Evolutionary conservation across 2,797 vertebrate species (phyloP).

Genomic region (Cossypha niveicapilla): DNA sequence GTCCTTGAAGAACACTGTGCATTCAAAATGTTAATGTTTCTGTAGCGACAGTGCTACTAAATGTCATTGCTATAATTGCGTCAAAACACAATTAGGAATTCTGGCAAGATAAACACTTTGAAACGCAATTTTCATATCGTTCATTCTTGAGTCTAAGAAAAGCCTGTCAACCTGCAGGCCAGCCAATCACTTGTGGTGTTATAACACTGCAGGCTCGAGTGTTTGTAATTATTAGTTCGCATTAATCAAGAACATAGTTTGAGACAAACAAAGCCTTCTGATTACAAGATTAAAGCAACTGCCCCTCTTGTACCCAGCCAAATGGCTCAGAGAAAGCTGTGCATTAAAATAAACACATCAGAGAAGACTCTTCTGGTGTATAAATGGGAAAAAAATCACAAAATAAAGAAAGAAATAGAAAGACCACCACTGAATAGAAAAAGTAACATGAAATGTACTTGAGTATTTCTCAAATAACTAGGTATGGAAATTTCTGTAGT

Average conservation of each 20-base stretch:
- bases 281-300: not conserved
- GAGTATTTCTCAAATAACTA: not conserved
- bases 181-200: slow-evolving; percentile 22
- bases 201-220: not conserved
- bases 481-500: not conserved
- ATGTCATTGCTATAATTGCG: not conserved
- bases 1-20: not conserved
- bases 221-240: slow-evolving; percentile 37
- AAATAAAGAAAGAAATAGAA: not conserved
- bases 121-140: not conserved
- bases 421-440: not conserved
- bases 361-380: not conserved
- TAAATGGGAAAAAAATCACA: not conserved
- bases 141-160: slow-evolving; percentile 19
- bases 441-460: not conserved
- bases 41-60: not conserved
- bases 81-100: slow-evolving; percentile 29
- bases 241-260: slow-evolving; percentile 44
- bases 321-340: not conserved
- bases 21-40: not conserved
- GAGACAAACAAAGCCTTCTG: not conserved
- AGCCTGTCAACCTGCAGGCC: slow-evolving; percentile 6
- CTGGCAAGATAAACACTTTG: not conserved
- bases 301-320: not conserved
- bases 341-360: not conserved